These are phyloP conservation scores for Phytoseiulus persimilis DNA, from an alignment of 2,888 invertebrate genomes.

Conservation along the genomic window DNA sequence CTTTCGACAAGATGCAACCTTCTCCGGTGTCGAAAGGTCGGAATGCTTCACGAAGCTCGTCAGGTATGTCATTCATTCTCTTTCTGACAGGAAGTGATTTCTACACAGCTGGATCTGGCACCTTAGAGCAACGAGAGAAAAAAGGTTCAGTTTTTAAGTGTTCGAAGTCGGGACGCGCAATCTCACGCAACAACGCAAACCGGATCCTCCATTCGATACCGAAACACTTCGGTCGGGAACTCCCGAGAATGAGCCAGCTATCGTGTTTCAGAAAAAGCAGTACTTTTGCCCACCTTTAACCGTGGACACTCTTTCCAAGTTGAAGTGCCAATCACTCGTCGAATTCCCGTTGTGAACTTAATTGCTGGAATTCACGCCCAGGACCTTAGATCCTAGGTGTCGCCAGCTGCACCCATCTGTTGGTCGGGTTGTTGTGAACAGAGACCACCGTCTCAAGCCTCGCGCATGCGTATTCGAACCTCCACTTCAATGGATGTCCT, in stretches of 20 bases:
- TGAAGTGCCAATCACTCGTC: too few relatives aligned
- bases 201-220: background rate
- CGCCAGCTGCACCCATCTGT: background rate
- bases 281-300: too few relatives aligned
- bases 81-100: background rate
- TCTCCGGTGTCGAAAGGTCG: conserved; percentile 84
- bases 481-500: background rate
- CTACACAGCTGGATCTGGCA: background rate
- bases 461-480: background rate
- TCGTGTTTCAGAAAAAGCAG: too few relatives aligned
- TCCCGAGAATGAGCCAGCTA: background rate
- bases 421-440: background rate
- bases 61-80: background rate
- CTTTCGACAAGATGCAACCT: conserved; percentile 78
- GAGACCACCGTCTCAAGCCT: background rate
- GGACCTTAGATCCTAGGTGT: background rate
- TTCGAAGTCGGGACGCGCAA: background rate
- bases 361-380: background rate
- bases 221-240: background rate
- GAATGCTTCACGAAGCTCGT: conserved; percentile 89
- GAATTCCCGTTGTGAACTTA: too few relatives aligned
- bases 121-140: background rate
- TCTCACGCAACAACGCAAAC: background rate
- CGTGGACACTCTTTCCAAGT: too few relatives aligned
- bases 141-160: background rate